Conservation (phyloP, 2,797 vertebrate species). For the Sebastes cheni region DNA sequence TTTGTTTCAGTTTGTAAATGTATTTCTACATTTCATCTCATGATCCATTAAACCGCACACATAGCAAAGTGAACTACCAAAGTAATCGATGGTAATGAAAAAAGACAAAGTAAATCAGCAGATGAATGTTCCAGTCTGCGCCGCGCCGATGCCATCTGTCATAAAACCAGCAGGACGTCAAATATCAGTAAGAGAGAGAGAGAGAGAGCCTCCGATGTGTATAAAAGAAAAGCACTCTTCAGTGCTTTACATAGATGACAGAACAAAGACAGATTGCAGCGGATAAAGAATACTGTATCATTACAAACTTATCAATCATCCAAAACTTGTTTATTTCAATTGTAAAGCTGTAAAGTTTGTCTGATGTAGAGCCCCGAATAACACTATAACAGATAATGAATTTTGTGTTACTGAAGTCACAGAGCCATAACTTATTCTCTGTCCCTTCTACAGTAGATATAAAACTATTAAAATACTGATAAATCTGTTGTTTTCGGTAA, state of each 20-base stretch:
- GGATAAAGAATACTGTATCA: not conserved
- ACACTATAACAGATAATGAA: not conserved
- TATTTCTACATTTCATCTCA: not conserved
- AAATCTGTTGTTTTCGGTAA: no score
- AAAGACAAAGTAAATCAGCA: slow-evolving; percentile 24
- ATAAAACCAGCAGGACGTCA: slow-evolving; percentile 29
- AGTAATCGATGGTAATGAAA: not conserved
- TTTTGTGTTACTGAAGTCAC: not conserved
- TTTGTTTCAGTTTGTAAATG: not conserved
- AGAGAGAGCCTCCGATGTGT: not conserved
- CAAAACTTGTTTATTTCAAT: not conserved
- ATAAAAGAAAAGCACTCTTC: not conserved
- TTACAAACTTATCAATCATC: not conserved
- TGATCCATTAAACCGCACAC: slow-evolving; percentile 13
- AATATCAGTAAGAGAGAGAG: not conserved
- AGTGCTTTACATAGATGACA: slow-evolving; percentile 1
- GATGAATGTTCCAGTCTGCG: slow-evolving; percentile 3
- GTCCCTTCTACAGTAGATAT: no score
- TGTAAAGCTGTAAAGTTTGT: not conserved
- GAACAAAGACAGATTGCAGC: not conserved
- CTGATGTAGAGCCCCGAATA: not conserved
- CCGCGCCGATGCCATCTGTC: slow-evolving; percentile 9
- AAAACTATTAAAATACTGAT: no score
- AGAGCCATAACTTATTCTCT: not conserved
- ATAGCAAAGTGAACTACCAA: not conserved